Base-by-base conservation (phyloP, 92 coral and sea anemone genomes). In the Epizoanthus scotinus region DNA sequence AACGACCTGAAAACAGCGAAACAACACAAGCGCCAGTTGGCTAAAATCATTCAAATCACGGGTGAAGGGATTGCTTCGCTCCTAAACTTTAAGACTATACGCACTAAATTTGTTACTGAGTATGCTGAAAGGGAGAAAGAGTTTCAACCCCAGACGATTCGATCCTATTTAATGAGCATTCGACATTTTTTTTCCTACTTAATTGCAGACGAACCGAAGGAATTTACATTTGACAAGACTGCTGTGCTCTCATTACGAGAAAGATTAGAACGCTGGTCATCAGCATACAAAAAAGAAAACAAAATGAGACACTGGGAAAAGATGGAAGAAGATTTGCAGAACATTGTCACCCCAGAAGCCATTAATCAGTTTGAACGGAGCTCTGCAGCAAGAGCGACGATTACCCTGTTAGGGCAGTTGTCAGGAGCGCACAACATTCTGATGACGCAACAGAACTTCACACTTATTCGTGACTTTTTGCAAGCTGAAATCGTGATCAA, bases 131-230 rank as follows among this genome's bases (percentile, higher is more conserved):
- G 64, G 22, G 64, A 78, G 17, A 27, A 34, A n/a, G 47, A 40
- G 21, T 69, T 14, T 38, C 54, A 69, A n/a, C n/a, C 78, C 12
- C 67, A 62, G 13, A 81, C 85, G 13, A 68, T 81, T 15, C 75
- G 71, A 38, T 71, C 86, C 1, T 82, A 82, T 58, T 50, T 82
- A 14, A 60, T 82, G 80, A 71, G 81, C 63, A 40, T 82, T 40
- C 81, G 79, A 3, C 80, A 82, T 49, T 82, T 53, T 6, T 38
- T 68, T 2, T 67, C 71, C 8, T 71, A 56, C 63, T 29, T 71
- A 18, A 52, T 82, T 70, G 73, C 81, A 9, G 60, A 82, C 5
- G 67, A 55, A 53, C 75, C 86, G 52, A 29, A 14, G 22, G 40
- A 36, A 3, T 26, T 83, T 6, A 17, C n/a, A 2, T 63, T 84